Percentiles rank a stretch among this genome's conserved stretches.
Evolutionary conservation across 2,113 vertebrate species (phyloP).

Genomic region (Crotalus helleri): DNA sequence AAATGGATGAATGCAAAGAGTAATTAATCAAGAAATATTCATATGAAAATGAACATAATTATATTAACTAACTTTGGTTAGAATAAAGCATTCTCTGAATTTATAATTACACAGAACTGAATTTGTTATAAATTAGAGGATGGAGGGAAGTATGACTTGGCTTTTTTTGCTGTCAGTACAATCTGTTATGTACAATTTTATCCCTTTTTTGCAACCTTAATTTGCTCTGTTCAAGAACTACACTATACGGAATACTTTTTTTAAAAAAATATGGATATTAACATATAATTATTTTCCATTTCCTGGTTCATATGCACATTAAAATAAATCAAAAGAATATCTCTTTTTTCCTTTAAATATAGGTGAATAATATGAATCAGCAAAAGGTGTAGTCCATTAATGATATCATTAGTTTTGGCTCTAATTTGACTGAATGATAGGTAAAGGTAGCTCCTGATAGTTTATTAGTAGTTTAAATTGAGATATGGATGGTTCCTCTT

Average conservation of each 20-base stretch:
- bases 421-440: not conserved
- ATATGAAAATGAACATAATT: not conserved
- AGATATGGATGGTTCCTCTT: not conserved
- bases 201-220: not conserved
- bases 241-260: not conserved
- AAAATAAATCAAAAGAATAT: not conserved
- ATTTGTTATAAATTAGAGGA: not conserved
- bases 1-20: not conserved
- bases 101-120: not conserved
- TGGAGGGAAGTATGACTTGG: not conserved
- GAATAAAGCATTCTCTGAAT: not conserved
- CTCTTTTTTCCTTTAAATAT: not conserved
- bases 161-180: not conserved
- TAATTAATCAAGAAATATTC: not conserved
- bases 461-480: not conserved
- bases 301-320: not conserved
- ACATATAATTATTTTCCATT: not conserved
- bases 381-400: not conserved
- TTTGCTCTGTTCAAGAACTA: not conserved
- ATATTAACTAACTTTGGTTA: not conserved
- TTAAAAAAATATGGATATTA: not conserved
- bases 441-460: not conserved
- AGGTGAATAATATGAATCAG: not conserved
- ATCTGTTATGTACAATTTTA: not conserved
- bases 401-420: not conserved